Conservation (phyloP, 2,797 vertebrate genomes). For the Smutsia temminckii region DNA sequence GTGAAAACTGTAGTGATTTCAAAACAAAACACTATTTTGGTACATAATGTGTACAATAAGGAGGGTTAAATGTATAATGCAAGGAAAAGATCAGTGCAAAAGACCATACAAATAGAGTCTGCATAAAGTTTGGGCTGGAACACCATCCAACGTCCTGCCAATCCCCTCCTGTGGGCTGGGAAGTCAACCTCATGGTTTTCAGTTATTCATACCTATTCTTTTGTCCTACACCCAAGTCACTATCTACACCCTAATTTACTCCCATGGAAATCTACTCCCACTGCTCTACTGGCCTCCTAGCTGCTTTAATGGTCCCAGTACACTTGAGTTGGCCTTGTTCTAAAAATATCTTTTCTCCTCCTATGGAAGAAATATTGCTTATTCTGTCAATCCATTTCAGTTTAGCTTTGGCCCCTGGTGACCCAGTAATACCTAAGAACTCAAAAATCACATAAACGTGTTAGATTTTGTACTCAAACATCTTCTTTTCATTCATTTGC, state of each 20-base stretch:
- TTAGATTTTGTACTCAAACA: neutral
- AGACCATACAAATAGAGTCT: neutral
- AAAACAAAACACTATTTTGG: neutral
- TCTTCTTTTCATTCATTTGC: neutral
- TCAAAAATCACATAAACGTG: neutral
- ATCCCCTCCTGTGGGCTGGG: neutral
- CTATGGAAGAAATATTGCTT: neutral
- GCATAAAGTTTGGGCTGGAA: neutral
- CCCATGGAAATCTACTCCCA: neutral
- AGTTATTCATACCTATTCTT: neutral
- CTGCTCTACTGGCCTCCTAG: neutral
- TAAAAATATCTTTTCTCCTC: neutral
- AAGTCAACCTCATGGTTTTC: neutral
- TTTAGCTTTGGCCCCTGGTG: neutral
- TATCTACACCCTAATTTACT: neutral
- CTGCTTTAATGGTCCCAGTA: neutral
- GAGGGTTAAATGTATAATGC: neutral
- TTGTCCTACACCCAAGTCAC: neutral
- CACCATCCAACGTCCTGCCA: too few species aligned
- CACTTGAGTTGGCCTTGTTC: neutral
- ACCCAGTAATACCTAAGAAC: neutral
- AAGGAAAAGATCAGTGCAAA: neutral
- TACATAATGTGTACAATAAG: neutral
- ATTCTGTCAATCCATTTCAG: neutral
- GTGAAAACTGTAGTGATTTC: neutral